phyloP scores from a whole-genome alignment of 2,797 vertebrate species.

The Arctocebus calabarensis region DNA sequence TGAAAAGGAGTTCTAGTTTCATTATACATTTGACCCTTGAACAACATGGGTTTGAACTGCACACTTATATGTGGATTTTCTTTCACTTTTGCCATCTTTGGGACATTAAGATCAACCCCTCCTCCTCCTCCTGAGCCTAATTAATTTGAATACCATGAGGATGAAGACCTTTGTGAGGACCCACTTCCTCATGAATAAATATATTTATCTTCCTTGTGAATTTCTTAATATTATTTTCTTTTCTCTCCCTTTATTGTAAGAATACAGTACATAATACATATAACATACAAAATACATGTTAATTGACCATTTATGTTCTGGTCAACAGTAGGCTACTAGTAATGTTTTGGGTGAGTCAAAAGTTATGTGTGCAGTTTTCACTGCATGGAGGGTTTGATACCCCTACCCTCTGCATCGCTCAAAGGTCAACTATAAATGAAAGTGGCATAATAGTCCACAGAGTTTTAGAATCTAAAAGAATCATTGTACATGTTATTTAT shows the following conservation, averaged over 20 bases:
- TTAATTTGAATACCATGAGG: background rate
- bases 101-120: background rate
- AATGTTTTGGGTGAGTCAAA: background rate
- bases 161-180: background rate
- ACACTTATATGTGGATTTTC: background rate
- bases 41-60: background rate
- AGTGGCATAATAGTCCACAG: background rate
- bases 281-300: background rate
- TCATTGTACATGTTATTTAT: conserved; percentile 4
- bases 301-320: background rate
- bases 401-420: background rate
- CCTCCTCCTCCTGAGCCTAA: background rate
- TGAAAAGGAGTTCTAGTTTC: conserved; percentile 51
- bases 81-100: background rate
- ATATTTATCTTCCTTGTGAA: background rate
- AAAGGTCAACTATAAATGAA: background rate
- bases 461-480: conserved; percentile 54
- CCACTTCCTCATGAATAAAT: background rate
- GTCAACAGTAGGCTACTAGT: background rate
- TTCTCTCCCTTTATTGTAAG: background rate
- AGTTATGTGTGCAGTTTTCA: background rate
- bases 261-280: background rate
- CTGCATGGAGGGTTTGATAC: background rate
- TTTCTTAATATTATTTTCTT: background rate
- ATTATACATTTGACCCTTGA: background rate